Conservation (phyloP, 1,140 invertebrate genomes). For the Zaprionus vittiger region DNA sequence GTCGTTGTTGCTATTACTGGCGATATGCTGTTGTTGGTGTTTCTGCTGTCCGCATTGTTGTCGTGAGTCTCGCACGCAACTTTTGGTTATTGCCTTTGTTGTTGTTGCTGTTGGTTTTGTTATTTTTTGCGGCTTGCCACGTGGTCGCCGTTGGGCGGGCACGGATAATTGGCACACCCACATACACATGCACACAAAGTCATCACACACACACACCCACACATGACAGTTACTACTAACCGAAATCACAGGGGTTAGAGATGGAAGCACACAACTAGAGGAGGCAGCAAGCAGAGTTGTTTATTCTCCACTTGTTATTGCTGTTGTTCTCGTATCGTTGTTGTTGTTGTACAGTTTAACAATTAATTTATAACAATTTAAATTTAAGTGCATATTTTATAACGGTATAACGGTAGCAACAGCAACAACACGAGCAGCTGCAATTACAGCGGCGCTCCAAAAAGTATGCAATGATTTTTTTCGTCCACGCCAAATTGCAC, state of each 20-base stretch:
- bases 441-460: conserved; percentile 38
- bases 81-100: conserved; percentile 36
- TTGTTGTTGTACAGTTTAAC: conserved; percentile 42
- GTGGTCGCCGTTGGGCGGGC: conserved; percentile 36
- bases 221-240: background rate
- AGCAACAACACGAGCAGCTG: conserved; percentile 29
- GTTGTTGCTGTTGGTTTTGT: conserved; percentile 14
- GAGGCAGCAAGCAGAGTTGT: background rate
- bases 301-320: conserved; percentile 17
- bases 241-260: conserved; percentile 2
- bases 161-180: conserved; percentile 51
- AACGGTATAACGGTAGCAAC: conserved; percentile 31
- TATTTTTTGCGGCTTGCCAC: conserved; percentile 45
- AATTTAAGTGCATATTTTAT: conserved; percentile 64
- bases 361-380: conserved; percentile 77
- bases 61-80: conserved; percentile 38
- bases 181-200: background rate
- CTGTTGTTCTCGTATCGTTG: conserved; percentile 2
- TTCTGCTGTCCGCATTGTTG: conserved; percentile 22
- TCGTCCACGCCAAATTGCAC: conserved; percentile 38
- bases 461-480: conserved; percentile 58
- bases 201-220: conserved; percentile 7
- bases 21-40: background rate
- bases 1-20: background rate
- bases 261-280: background rate